These are phyloP conservation scores for Gymnorhina tibicen DNA, from an alignment of 2,113 vertebrate genomes.

Conservation along the genomic window DNA sequence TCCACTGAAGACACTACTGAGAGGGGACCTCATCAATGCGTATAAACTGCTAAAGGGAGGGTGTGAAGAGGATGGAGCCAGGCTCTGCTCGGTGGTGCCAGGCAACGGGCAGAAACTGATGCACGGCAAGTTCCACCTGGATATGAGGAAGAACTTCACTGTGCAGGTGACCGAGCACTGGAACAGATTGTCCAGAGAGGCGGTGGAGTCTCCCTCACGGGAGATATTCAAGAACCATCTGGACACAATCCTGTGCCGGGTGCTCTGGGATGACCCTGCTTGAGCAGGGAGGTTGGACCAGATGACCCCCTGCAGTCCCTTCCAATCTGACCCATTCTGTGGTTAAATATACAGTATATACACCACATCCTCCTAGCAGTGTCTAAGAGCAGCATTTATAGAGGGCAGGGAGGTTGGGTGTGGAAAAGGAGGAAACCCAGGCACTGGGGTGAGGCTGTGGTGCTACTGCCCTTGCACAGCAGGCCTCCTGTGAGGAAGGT, in stretches of 20 bases:
- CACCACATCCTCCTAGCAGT: too few species aligned
- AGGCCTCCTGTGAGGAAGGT: not conserved
- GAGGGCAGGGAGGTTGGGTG: not conserved
- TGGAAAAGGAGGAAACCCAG: not conserved
- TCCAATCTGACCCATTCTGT: not conserved
- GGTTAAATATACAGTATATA: accelerated
- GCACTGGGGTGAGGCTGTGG: accelerated
- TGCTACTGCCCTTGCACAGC: accelerated
- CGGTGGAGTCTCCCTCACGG: not conserved
- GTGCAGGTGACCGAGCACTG: not conserved
- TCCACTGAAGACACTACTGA: accelerated
- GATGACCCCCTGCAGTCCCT: not conserved
- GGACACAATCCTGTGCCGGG: not conserved
- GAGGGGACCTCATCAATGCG: not conserved
- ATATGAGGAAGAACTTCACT: not conserved
- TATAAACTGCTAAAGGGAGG: not conserved
- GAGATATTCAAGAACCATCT: not conserved
- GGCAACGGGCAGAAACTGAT: not conserved
- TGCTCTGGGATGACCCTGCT: not conserved
- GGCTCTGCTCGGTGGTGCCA: not conserved
- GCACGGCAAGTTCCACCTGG: not conserved
- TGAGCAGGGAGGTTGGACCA: not conserved
- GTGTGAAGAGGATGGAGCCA: not conserved
- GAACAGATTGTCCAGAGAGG: not conserved
- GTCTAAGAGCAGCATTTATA: accelerated